Base-by-base conservation (phyloP, 2,797 vertebrate species). In the Vipera ursinii region DNA sequence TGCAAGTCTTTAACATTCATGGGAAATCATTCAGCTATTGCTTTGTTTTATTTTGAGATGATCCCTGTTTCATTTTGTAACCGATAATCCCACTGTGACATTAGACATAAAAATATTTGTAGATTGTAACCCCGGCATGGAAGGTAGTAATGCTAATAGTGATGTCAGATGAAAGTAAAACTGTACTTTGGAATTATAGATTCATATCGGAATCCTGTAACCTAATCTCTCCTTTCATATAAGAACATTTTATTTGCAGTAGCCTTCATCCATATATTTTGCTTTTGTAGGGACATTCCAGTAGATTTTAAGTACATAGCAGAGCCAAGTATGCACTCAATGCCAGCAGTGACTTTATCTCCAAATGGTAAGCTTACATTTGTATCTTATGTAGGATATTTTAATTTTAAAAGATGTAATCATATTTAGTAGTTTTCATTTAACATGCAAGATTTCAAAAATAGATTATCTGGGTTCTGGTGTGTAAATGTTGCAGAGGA, bases 241-340 rank as follows among this genome's bases (percentile, higher is more conserved):
- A 92, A 38, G 8, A 6, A 28, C 38, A 6, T 44, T 9, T 82
- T 87, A 24, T 60, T 55, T 53, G 9, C 48, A 61, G 15, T 82
- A 3, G 89, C 44, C 73, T 91, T 96, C 93, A 89, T 94, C 94
- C 94, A 92, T 55, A 92, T 93, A 89, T 86, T 51, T 92, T 95
- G 96, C 93, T 96, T 97, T 97, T 98, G 93, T 97, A 99, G 99
- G 99, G 99, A 99, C 96, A 99, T 99, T 97, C 99, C 99, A 86
- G 99, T 99, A 97, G 99, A 99, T 97, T 99, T 99, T 96, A 99
- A 99, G 95, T 99, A 99, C 96, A 99, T 99, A 78, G 99, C 99
- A 9, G 99, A 99, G 97, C 99, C 99, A 96, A 99, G 99, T 92
- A 99, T 99, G 99, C 99, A 99, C 96, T 99, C 99, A 0, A 99